These are phyloP conservation scores for Caenorhabditis zanzibari DNA, from an alignment of 2,888 invertebrate species.

Conservation along the genomic window DNA sequence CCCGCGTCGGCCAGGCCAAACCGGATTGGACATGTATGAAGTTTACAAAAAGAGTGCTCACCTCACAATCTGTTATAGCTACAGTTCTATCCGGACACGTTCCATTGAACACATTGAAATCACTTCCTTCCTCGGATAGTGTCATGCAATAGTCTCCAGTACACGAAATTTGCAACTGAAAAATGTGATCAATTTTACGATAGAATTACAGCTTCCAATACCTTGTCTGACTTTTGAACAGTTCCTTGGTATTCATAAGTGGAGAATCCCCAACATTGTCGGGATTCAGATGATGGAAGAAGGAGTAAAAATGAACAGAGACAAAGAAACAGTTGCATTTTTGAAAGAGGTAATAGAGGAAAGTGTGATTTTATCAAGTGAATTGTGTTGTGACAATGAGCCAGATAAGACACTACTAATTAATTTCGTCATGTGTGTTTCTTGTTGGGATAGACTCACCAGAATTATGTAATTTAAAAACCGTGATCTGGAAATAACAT, in stretches of 20 bases:
- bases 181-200: not conserved
- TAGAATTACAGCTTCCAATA: not conserved
- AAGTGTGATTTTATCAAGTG: slow-evolving; percentile 33
- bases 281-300: not conserved
- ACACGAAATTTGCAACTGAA: slow-evolving; percentile 37
- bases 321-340: slow-evolving; percentile 4
- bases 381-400: not conserved
- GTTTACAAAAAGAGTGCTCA: not conserved
- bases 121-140: slow-evolving; percentile 48
- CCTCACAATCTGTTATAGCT: slow-evolving; percentile 44
- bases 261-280: slow-evolving; percentile 49
- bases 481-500: not conserved
- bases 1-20: too few species aligned
- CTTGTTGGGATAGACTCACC: too few species aligned
- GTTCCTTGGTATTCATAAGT: slow-evolving; percentile 39
- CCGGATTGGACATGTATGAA: too few species aligned
- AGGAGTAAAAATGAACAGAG: not conserved
- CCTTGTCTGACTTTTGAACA: slow-evolving; percentile 8
- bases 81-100: slow-evolving; percentile 49
- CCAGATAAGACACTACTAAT: not conserved
- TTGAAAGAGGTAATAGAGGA: not conserved
- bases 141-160: slow-evolving; percentile 55
- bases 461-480: not conserved
- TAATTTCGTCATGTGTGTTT: not conserved
- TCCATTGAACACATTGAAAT: slow-evolving; percentile 57